Conservation (phyloP, 2,888 invertebrate genomes). For the Oeneis ivallda region DNA sequence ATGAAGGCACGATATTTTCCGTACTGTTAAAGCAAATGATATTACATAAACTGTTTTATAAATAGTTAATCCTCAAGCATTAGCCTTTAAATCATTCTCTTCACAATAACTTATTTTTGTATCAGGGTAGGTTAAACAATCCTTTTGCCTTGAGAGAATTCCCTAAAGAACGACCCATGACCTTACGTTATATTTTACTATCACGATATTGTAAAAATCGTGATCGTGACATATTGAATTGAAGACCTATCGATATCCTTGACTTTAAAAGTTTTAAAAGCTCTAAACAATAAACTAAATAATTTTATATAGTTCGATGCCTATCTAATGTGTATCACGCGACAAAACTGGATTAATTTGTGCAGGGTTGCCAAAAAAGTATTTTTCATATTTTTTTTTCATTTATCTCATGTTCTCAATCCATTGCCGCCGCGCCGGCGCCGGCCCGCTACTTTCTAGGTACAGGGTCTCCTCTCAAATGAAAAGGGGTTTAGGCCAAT, state of each 20-base stretch:
- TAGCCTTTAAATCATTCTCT: neutral
- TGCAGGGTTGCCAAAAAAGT: slow-evolving; percentile 12
- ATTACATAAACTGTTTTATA: too few relatives aligned
- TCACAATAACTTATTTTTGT: neutral
- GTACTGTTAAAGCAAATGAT: too few relatives aligned
- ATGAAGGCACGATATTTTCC: too few relatives aligned
- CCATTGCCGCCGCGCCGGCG: too few relatives aligned
- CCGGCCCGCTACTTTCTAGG: too few relatives aligned
- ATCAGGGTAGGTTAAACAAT: neutral
- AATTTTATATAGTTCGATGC: slow-evolving; percentile 50
- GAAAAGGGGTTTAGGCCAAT: too few relatives aligned
- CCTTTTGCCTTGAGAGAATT: slow-evolving; percentile 36
- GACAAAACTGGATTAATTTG: slow-evolving; percentile 35
- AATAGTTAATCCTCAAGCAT: too few relatives aligned
- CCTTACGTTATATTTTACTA: slow-evolving; percentile 53
- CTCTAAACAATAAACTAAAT: slow-evolving; percentile 57
- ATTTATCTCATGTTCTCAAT: too few relatives aligned
- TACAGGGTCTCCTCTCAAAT: too few relatives aligned
- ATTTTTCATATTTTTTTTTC: too few relatives aligned
- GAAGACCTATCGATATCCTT: slow-evolving; percentile 67
- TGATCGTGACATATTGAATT: slow-evolving; percentile 71
- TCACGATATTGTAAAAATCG: slow-evolving; percentile 54
- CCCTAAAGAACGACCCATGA: slow-evolving; percentile 54
- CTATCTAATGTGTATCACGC: slow-evolving; percentile 55
- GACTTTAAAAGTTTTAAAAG: slow-evolving; percentile 67